Base-by-base conservation (phyloP, 2,113 vertebrate genomes). In the Acrocephalus arundinaceus region DNA sequence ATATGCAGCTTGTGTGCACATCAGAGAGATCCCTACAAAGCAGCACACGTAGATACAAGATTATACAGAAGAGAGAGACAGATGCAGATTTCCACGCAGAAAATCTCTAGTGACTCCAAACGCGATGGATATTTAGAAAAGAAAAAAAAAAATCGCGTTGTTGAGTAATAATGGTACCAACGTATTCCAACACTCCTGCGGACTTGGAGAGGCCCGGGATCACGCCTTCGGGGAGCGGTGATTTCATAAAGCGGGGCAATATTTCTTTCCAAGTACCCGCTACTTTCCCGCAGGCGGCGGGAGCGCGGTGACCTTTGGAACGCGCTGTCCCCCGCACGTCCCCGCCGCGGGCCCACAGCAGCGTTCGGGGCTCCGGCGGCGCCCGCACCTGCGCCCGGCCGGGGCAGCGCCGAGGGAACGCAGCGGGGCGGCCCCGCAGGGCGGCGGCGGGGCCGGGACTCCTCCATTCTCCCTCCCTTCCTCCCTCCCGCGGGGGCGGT, bases 71-170 rank as follows among this genome's bases (percentile, higher is more conserved):
- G 0, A 18, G 41, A 49, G 51, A 84, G 83, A 72, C 88, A 59
- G 95, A 89, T 92, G 95, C 86, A 48, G 88, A 58, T 62, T 70
- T 93, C 80, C 93, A 93, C 58, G 48, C 37, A 14, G n/a, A 65
- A 55, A 89, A 81, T 45, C 93, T 31, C 91, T 39, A 35, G 73
- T 23, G 91, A 65, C 58, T 92, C 51, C 76, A 14, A 76, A 79
- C 46, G 25, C 15, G 46, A 43, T 4, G 46, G 79, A 12, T 80
- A 52, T 45, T 75, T 0, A 37, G 58, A 45, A 65, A 39, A 46
- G 33, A 35, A 30, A 43, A 58, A 51, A 51, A 35, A 13, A 33
- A 45, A 33, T 15, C 62, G 35, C 3, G 3, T 30, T 48, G 41
- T 39, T 31, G 58, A 74, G 43, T 28, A 65, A 19, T 25, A 68